phyloP scores from a whole-genome alignment of 2,888 invertebrate species.

The Exephanes ischioxanthus region DNA sequence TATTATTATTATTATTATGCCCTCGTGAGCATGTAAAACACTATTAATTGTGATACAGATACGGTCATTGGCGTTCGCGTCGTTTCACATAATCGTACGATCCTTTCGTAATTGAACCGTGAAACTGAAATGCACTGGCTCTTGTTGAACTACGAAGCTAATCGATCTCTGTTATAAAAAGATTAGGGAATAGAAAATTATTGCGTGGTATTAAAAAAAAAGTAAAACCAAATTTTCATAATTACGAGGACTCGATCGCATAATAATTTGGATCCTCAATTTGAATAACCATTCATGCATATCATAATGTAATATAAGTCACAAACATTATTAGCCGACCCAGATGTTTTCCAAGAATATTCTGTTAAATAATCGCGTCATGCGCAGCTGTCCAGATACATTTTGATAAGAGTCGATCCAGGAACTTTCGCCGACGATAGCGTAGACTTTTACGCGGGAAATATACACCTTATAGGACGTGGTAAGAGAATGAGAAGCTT shows the following conservation, averaged over 20 bases:
- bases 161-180: background rate
- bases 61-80: no score
- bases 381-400: background rate
- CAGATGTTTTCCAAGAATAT: background rate
- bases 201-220: background rate
- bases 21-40: background rate
- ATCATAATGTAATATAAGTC: background rate
- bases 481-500: background rate
- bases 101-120: background rate
- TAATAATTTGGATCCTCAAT: background rate
- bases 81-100: no score
- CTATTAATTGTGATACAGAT: no score
- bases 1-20: conserved; percentile 12
- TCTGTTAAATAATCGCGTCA: conserved; percentile 27
- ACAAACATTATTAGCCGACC: background rate
- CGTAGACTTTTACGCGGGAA: conserved; percentile 72
- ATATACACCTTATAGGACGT: background rate
- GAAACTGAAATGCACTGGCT: background rate
- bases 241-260: background rate
- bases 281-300: background rate
- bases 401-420: background rate
- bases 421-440: conserved; percentile 67
- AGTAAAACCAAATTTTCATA: background rate
- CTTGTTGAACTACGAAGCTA: background rate
- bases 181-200: background rate